phyloP scores from a whole-genome alignment of 1,140 invertebrate genomes.

The Lutraria rhynchaena region DNA sequence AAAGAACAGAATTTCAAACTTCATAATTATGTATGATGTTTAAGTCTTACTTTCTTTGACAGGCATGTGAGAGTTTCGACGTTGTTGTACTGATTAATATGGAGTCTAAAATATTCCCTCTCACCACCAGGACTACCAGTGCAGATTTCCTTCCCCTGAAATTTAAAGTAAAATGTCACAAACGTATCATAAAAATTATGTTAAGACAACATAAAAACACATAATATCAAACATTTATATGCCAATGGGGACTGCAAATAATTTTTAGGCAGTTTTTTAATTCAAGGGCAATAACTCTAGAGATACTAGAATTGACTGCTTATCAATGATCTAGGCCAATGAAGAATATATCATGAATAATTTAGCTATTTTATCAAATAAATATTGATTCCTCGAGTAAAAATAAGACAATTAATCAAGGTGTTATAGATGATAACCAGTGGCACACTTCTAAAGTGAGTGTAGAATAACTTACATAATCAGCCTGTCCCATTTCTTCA shows the following conservation, averaged over 20 bases:
- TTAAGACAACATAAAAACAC: too few species aligned
- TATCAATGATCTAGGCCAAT: not conserved
- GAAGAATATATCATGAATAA: not conserved
- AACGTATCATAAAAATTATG: too few species aligned
- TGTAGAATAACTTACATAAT: constrained; percentile 80
- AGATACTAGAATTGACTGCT: too few species aligned
- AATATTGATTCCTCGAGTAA: not conserved
- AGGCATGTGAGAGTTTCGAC: constrained; percentile 81
- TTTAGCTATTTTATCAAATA: not conserved
- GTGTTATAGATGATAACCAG: not conserved
- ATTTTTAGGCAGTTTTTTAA: too few species aligned
- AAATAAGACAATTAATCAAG: not conserved
- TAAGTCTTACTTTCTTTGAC: constrained; percentile 78
- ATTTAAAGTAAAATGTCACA: constrained; percentile 10
- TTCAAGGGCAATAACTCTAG: too few species aligned
- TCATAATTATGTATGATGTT: too few species aligned
- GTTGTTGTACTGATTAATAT: constrained; percentile 79
- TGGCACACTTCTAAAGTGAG: too few species aligned
- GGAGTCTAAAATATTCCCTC: constrained; percentile 78
- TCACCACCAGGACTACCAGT: constrained; percentile 73
- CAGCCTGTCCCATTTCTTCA: constrained; percentile 71
- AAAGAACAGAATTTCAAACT: too few species aligned
- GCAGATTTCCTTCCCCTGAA: constrained; percentile 76
- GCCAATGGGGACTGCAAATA: too few species aligned
- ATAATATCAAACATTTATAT: too few species aligned